Conservation (phyloP, 2,797 vertebrate species). For the Sebastes hubbsi region DNA sequence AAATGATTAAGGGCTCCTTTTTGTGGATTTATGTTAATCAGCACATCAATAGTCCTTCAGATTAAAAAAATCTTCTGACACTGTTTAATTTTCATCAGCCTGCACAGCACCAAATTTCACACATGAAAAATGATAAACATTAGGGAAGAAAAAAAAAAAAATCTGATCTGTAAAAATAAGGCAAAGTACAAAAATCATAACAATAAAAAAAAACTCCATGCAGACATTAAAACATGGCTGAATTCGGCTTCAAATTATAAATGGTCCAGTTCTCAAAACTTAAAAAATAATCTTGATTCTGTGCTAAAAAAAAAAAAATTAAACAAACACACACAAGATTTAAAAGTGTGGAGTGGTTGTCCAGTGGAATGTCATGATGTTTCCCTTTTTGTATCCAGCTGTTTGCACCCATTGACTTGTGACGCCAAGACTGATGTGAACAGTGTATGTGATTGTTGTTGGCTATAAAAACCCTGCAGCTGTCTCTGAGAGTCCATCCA, state of each 20-base stretch:
- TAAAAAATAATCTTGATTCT: slow-evolving; percentile 51
- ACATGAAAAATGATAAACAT: slow-evolving; percentile 31
- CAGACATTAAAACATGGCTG: slow-evolving; percentile 61
- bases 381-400: slow-evolving; percentile 60
- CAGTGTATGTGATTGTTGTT: slow-evolving; percentile 30
- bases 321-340: slow-evolving; percentile 19
- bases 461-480: slow-evolving; percentile 30
- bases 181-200: slow-evolving; percentile 64
- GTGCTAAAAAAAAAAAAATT: slow-evolving; percentile 60
- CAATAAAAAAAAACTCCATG: slow-evolving; percentile 53
- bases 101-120: slow-evolving; percentile 57
- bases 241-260: slow-evolving; percentile 66
- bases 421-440: slow-evolving; percentile 22
- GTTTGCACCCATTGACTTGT: slow-evolving; percentile 14
- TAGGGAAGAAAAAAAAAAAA: not conserved
- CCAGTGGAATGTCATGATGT: slow-evolving; percentile 46
- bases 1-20: slow-evolving; percentile 20
- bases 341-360: slow-evolving; percentile 29
- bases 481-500: slow-evolving; percentile 39
- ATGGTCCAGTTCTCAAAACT: slow-evolving; percentile 54
- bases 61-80: slow-evolving; percentile 35
- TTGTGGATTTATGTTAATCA: slow-evolving; percentile 15
- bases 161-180: slow-evolving; percentile 73
- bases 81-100: slow-evolving; percentile 45
- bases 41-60: slow-evolving; percentile 42